Evolutionary conservation across 2,888 invertebrate genomes (phyloP).

Genomic region (Dolomedes plantarius): DNA sequence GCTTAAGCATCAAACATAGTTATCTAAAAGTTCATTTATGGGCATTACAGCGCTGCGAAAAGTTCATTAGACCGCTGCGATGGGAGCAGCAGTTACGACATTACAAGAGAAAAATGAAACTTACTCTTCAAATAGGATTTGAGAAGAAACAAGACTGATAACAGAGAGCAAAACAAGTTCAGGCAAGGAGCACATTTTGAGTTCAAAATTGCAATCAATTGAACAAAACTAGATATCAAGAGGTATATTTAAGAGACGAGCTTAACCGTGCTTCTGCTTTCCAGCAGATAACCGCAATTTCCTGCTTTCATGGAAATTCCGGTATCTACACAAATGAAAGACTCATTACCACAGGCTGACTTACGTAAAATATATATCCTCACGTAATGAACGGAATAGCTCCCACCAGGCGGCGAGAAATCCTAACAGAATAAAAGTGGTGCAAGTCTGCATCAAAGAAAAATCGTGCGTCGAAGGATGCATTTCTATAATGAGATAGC

Average conservation of each 20-base stretch:
- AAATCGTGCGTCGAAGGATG: background rate
- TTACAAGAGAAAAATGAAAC: background rate
- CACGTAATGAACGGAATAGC: background rate
- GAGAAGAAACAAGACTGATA: background rate
- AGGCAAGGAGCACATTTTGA: background rate
- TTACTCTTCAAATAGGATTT: constrained; percentile 51
- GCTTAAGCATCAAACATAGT: too few relatives aligned
- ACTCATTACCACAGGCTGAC: background rate
- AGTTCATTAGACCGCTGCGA: too few relatives aligned
- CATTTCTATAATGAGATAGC: background rate
- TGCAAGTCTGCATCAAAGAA: background rate
- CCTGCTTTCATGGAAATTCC: constrained; percentile 42
- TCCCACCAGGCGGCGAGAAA: background rate
- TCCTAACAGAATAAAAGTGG: too few relatives aligned
- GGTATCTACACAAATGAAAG: background rate
- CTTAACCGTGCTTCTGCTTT: constrained; percentile 28
- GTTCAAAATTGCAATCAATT: background rate
- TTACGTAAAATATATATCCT: background rate
- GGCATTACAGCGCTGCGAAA: too few relatives aligned
- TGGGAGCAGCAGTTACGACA: too few relatives aligned
- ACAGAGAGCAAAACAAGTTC: background rate
- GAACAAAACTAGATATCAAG: background rate
- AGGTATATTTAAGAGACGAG: background rate
- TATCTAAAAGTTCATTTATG: too few relatives aligned
- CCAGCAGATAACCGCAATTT: constrained; percentile 52